A percentile compares a stretch with the other conserved stretches of the same genome.
Evolutionary conservation across 37 sponge, comb jelly and placozoan species (phyloP).

Genomic region (Axinella damicornis): DNA sequence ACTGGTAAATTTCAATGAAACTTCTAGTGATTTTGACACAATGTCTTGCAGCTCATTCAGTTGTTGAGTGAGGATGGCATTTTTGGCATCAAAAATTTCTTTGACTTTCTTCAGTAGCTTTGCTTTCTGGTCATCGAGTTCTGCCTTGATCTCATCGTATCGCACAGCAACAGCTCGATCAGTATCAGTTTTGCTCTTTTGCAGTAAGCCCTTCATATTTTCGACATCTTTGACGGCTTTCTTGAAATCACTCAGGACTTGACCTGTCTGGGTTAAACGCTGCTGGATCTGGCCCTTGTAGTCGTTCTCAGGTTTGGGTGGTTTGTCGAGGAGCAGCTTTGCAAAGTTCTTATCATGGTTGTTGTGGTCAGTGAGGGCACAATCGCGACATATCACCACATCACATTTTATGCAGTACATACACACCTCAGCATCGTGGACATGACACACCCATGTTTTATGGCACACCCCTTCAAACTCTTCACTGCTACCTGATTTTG

Average conservation of each 20-base stretch:
- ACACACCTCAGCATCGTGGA: neutral
- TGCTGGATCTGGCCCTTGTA: neutral
- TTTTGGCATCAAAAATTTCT: neutral
- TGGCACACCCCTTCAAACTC: neutral
- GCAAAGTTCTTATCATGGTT: neutral
- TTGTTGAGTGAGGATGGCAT: neutral
- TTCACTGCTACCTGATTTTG: neutral
- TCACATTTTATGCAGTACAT: slow-evolving; percentile 12
- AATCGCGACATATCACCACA: slow-evolving; percentile 22
- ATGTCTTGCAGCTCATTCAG: slow-evolving; percentile 1
- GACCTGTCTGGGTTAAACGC: neutral
- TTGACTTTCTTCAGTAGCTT: neutral
- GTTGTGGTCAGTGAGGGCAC: neutral
- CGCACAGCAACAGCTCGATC: neutral
- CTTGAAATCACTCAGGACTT: neutral
- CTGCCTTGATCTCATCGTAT: neutral
- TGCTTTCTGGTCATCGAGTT: slow-evolving; percentile 14
- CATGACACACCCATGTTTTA: slow-evolving; percentile 1
- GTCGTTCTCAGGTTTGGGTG: neutral
- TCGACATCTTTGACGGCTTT: neutral
- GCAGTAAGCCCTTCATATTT: neutral
- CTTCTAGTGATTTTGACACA: neutral
- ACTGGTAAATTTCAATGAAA: neutral
- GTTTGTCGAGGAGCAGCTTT: neutral
- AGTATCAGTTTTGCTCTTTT: neutral